phyloP scores from a whole-genome alignment of 2,797 vertebrate species.

The Uromys caudimaculatus region DNA sequence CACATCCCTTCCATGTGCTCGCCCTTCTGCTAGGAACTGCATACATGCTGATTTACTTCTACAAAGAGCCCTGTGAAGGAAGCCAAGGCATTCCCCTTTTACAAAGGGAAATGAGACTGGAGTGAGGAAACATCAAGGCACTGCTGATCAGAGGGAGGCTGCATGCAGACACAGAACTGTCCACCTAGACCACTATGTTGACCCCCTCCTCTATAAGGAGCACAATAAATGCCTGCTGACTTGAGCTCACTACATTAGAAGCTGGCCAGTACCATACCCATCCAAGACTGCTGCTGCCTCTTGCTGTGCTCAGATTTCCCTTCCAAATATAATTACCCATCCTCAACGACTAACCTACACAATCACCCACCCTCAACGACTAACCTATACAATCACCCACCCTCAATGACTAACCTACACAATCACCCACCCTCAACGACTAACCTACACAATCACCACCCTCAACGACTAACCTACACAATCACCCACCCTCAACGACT shows the following conservation, averaged over 20 bases:
- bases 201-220: neutral
- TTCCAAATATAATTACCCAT: conserved; percentile 49
- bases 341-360: conserved; percentile 26
- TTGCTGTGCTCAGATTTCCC: conserved; percentile 38
- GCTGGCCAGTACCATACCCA: neutral
- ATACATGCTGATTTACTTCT: neutral
- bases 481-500: conserved; percentile 23
- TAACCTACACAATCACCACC: neutral
- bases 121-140: neutral
- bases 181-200: neutral
- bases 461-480: conserved; percentile 30
- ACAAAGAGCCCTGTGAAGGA: conserved; percentile 16
- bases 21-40: neutral
- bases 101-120: conserved; percentile 2
- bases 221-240: neutral
- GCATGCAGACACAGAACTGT: neutral
- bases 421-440: neutral
- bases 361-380: conserved; percentile 22
- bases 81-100: neutral
- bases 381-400: neutral
- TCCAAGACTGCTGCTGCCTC: conserved; percentile 5
- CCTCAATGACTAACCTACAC: neutral
- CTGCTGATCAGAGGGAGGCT: neutral
- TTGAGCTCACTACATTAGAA: conserved; percentile 48
- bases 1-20: neutral